Percentiles rank a stretch among this genome's conserved stretches.
phyloP scores from a whole-genome alignment of 2,113 vertebrate genomes.

The Otis tarda region DNA sequence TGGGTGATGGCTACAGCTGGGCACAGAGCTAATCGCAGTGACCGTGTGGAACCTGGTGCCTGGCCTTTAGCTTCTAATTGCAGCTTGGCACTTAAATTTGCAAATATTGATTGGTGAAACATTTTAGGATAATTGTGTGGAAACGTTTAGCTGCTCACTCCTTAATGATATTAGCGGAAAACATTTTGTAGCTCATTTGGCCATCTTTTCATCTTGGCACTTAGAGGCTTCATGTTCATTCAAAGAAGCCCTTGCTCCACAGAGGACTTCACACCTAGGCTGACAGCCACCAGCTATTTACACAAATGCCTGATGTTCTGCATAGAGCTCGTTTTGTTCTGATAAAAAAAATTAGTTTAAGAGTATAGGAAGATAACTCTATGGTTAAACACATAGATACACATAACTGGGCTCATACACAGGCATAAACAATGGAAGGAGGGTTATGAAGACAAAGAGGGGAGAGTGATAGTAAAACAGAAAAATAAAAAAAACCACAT shows the following conservation, averaged over 20 bases:
- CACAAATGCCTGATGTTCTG: not conserved
- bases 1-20: not conserved
- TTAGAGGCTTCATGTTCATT: not conserved
- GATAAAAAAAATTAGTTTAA: not conserved
- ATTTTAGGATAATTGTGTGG: not conserved
- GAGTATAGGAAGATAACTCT: not conserved
- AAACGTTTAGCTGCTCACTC: not conserved
- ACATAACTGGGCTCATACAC: not conserved
- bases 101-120: slow-evolving; percentile 12
- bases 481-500: not conserved
- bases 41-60: not conserved
- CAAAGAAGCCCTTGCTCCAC: not conserved
- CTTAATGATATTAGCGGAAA: not conserved
- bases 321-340: not conserved
- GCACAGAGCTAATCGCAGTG: not conserved
- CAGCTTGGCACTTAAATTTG: not conserved
- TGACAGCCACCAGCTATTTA: not conserved
- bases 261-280: not conserved
- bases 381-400: not conserved
- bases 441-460: not conserved
- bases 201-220: not conserved
- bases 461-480: not conserved
- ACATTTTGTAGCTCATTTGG: not conserved
- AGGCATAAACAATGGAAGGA: not conserved
- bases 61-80: not conserved